These are phyloP conservation scores for Dipodomys spectabilis DNA, from an alignment of 2,113 vertebrate genomes.

Conservation along the genomic window DNA sequence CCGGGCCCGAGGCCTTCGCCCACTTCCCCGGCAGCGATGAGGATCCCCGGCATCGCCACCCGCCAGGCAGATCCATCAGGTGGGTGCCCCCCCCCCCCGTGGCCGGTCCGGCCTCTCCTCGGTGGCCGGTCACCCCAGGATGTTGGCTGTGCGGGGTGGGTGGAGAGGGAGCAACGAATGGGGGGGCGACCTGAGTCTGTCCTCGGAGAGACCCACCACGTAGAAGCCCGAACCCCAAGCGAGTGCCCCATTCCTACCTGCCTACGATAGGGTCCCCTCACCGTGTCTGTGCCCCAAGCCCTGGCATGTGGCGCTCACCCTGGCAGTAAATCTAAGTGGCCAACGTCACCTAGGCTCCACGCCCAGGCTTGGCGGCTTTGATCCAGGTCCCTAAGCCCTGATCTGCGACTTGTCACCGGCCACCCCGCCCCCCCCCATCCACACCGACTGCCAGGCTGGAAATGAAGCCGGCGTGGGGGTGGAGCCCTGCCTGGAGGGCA, in stretches of 20 bases:
- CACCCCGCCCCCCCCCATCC: neutral
- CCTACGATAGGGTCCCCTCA: neutral
- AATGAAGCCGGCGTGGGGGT: conserved; percentile 30
- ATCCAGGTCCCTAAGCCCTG: conserved; percentile 53
- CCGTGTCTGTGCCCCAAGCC: neutral
- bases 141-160: neutral
- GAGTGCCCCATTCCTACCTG: neutral
- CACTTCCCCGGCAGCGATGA: conserved; percentile 86
- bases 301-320: neutral
- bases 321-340: conserved; percentile 50
- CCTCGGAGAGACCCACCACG: neutral
- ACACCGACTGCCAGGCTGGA: conserved; percentile 23
- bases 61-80: conserved; percentile 82
- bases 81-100: conserved; percentile 68
- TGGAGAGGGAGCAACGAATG: too few species aligned
- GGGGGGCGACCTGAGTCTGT: neutral
- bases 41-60: conserved; percentile 78
- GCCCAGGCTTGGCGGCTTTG: conserved; percentile 58
- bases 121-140: neutral
- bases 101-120: neutral
- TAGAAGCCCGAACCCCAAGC: neutral
- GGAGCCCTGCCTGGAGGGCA: neutral
- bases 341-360: conserved; percentile 68
- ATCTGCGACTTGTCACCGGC: neutral
- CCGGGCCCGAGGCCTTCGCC: conserved; percentile 62